A percentile compares a stretch with the other conserved stretches of the same genome.
These are phyloP conservation scores for Remorina albescens DNA, from an alignment of 2,797 vertebrate species.

Conservation along the genomic window DNA sequence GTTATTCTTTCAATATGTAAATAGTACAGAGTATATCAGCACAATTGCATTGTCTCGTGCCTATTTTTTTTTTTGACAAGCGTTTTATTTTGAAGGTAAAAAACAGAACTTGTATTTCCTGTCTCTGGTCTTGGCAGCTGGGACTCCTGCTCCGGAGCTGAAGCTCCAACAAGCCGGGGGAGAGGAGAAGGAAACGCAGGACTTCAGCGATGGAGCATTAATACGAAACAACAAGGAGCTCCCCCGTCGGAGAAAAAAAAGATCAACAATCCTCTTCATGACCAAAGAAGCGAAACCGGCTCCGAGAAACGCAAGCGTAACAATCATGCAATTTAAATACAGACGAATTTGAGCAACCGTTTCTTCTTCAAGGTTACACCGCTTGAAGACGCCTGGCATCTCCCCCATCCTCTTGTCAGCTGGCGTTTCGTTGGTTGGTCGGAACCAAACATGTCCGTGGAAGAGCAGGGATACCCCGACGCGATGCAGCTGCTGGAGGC, in stretches of 20 bases:
- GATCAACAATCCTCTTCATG: constrained; percentile 61
- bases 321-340: constrained; percentile 82
- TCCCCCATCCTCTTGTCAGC: constrained; percentile 54
- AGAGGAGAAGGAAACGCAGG: constrained; percentile 54
- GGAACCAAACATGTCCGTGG: constrained; percentile 84
- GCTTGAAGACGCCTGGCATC: constrained; percentile 72
- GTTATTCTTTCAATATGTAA: accelerated
- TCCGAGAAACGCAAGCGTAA: constrained; percentile 59
- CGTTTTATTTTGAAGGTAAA: constrained; percentile 59
- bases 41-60: accelerated
- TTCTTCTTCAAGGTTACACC: constrained; percentile 78
- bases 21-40: accelerated
- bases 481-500: constrained; percentile 87
- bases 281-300: constrained; percentile 64
- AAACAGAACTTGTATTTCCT: constrained; percentile 21
- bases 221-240: constrained; percentile 46
- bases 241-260: constrained; percentile 65
- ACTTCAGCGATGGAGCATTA: constrained; percentile 67
- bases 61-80: accelerated
- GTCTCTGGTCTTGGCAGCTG: background rate
- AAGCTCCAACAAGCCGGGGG: constrained; percentile 69
- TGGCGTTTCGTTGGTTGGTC: constrained; percentile 55
- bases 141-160: constrained; percentile 38
- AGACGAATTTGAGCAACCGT: constrained; percentile 76
- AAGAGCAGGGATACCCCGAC: constrained; percentile 88